These are phyloP conservation scores for Tenualosa thibaudeaui DNA, from an alignment of 2,797 vertebrate species.

Conservation along the genomic window DNA sequence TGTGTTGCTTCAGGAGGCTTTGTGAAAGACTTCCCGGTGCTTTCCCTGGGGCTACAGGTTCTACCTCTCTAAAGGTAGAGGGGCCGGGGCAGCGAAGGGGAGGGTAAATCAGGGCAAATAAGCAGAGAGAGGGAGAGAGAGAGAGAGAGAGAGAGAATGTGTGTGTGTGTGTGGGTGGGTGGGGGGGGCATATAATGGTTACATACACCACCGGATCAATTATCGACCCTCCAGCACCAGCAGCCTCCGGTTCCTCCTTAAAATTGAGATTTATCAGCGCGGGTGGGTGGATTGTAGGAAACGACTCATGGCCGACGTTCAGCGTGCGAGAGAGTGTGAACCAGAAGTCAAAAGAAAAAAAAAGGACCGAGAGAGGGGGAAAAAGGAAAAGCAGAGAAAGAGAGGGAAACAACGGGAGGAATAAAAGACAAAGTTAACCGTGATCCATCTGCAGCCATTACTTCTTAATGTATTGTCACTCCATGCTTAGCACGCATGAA, in stretches of 20 bases:
- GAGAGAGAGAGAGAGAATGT: not conserved
- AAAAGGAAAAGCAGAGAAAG: conserved; percentile 23
- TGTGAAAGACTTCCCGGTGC: conserved; percentile 58
- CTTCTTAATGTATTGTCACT: conserved; percentile 61
- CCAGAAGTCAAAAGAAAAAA: not conserved
- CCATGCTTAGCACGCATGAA: conserved; percentile 53
- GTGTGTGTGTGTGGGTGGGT: too few relatives aligned
- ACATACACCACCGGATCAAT: conserved; percentile 42
- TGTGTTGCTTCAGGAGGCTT: conserved; percentile 52
- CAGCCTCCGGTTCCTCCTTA: not conserved
- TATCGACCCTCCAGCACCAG: not conserved
- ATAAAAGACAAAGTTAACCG: conserved; percentile 51
- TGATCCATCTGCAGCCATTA: conserved; percentile 52
- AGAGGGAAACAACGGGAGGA: conserved; percentile 31
- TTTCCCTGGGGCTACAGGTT: conserved; percentile 59
- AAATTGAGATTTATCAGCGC: not conserved
- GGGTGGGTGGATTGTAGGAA: not conserved
- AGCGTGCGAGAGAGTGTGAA: not conserved
- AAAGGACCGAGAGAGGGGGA: not conserved
- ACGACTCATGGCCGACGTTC: not conserved
- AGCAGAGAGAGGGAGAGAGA: conserved; percentile 24
- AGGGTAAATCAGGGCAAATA: not conserved
- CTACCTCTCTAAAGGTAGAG: conserved; percentile 41
- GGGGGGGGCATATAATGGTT: not conserved
- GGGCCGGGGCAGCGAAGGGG: not conserved